Base-by-base conservation (phyloP, 1,140 invertebrate species). In the Rhagoletis pomonella region DNA sequence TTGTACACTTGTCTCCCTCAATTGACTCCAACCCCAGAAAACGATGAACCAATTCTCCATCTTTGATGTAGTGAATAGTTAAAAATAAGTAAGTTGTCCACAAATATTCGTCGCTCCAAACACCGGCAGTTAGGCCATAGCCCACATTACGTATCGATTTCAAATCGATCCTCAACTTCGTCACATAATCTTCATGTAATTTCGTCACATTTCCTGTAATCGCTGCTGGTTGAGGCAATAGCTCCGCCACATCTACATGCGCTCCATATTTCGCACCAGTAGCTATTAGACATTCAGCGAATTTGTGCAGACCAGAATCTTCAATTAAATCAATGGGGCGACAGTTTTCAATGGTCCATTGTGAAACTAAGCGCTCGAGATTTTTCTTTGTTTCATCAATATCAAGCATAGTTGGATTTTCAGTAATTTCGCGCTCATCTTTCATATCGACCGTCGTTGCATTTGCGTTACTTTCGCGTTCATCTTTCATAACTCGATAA, bases 341-440 rank as follows among this genome's bases (percentile, higher is more conserved):
- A 10, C 73, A 84, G 39, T 87, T 85, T 47, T 85, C 29, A n/a
- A 87, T 58, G 14, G 39, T 65, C 87, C 87, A 87, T 84, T 87
- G 19, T 9, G 60, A 85, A 14, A 85, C 47, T 4, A 85, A 4
- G 19, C 12, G 4, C 10, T 64, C 42, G 0, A 17, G 17, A 7
- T 64, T 69, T 55, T 62, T 69, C 39, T 87, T 87, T 6, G 58
- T 47, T 3, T 65, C 19, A 29, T 81, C 65, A 17, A 29, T 29
- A 29, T 29, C 29, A 29, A 29, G 29, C 29, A 29, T 29, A 29
- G 29, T 29, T 0, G 29, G 29, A 29, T 29, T 29, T 29, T 29
- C 29, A 29, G 29, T 29, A 29, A 29, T 29, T 29, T 29, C 29
- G 29, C 29, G 29, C 29, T 29, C 29, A 29, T 29, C 29, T 29